Conservation (phyloP, 2,888 invertebrate species). For the Iselma pallidipennis region DNA sequence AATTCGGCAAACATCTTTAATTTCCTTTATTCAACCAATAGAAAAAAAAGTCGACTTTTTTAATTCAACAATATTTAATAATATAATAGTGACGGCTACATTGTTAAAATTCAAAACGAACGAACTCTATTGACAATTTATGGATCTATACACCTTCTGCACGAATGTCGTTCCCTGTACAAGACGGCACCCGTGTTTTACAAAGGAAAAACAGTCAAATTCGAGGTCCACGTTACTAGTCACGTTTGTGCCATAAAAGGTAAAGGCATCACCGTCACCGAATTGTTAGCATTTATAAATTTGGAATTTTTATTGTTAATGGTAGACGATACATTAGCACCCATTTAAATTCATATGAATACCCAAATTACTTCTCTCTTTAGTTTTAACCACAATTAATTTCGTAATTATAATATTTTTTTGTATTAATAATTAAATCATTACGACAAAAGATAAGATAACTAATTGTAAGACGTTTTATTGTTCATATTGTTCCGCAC, state of each 20-base stretch:
- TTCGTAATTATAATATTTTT: too few species aligned
- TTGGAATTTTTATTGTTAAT: slow-evolving; percentile 16
- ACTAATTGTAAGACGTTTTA: background rate
- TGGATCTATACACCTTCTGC: slow-evolving; percentile 1
- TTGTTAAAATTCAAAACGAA: background rate
- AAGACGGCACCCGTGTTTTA: slow-evolving; percentile 3
- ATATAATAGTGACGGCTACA: background rate
- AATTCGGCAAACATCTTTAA: background rate
- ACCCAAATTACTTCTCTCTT: background rate
- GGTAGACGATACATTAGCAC: background rate
- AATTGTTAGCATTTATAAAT: slow-evolving; percentile 12
- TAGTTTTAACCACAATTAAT: too few species aligned
- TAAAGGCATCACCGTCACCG: slow-evolving; percentile 15
- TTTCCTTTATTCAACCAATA: background rate
- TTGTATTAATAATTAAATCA: background rate
- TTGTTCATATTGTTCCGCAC: background rate
- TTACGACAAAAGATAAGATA: background rate
- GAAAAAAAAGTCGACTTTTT: background rate
- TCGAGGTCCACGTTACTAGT: slow-evolving; percentile 25
- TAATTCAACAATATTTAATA: too few species aligned
- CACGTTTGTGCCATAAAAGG: slow-evolving; percentile 30
- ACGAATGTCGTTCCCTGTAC: slow-evolving; percentile 2
- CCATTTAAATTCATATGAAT: background rate
- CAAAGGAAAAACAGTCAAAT: slow-evolving; percentile 16
- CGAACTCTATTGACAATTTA: background rate